Base-by-base conservation (phyloP, 2,888 invertebrate genomes). In the Drosophila recens region DNA sequence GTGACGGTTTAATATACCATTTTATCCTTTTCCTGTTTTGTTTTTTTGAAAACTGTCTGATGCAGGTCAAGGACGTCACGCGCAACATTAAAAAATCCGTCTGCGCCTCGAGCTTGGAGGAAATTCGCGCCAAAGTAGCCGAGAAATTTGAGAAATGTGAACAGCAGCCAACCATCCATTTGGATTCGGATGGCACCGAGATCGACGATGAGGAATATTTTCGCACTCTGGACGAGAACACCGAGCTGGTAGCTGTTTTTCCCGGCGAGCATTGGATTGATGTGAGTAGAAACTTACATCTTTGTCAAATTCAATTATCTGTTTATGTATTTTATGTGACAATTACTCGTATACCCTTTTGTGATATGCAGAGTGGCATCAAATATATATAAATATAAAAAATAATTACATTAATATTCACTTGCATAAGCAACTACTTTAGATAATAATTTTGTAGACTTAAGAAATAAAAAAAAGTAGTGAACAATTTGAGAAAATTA, bases 131-230 rank as follows among this genome's bases (percentile, higher is more conserved):
- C 73, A 96, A 96, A 93, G 96, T 96, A 59, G 94, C 96, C 56
- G 96, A 95, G 89, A 96, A 97, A 92, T 94, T 97, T 78, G 95
- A 95, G 27, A 93, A 94, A 62, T 94, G 94, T 75, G 95, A 95
- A 78, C 93, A 93, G 48, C 90, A 93, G 73, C 93, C 97, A 67
- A 96, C 96, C 59, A 96, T 98, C 67, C 98, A 97, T 42, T 93
- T 98, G 80, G 98, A 98, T 92, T 96, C 95, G 53, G 98, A 98
- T 93, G 98, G 98, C 36, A 98, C 98, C 0, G 98, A 98, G 94
- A 97, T 98, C 54, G 98, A 98, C 87, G 98, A 98, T 90, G 98
- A 98, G 92, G 98, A 98, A 91, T 98, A 98, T 93, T 98, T 98
- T 92, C 96, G 96, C 52, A 98, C 98, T 3, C 93, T 98, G 75